These are phyloP conservation scores for Masnerella sp. DNA, from an alignment of 2,888 invertebrate species.

Conservation along the genomic window DNA sequence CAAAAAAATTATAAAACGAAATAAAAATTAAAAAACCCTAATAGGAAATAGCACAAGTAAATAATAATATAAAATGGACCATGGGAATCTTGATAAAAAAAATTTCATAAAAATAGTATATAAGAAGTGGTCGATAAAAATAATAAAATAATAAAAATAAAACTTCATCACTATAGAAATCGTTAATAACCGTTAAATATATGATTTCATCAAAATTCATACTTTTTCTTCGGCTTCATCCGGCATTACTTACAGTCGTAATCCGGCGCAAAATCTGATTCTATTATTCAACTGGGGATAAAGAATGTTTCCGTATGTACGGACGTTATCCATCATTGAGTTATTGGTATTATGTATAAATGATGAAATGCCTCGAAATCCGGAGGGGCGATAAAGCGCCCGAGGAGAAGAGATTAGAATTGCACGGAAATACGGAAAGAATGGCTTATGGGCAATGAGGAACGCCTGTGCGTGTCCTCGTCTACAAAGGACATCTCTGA, in stretches of 20 bases:
- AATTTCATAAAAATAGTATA: no score
- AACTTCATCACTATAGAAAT: no score
- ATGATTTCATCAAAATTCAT: no score
- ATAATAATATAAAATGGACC: no score
- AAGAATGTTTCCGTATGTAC: slow-evolving; percentile 35
- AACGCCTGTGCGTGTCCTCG: slow-evolving; percentile 21
- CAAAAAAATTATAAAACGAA: no score
- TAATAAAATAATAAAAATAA: no score
- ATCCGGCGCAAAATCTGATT: slow-evolving; percentile 32
- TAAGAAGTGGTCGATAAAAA: no score
- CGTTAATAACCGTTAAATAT: no score
- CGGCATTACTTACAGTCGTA: slow-evolving; percentile 9
- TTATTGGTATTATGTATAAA: slow-evolving; percentile 52
- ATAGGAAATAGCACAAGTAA: no score
- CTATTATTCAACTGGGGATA: slow-evolving; percentile 38
- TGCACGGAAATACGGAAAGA: slow-evolving; percentile 50
- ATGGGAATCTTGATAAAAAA: no score
- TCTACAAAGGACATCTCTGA: slow-evolving; percentile 33
- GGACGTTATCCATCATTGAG: slow-evolving; percentile 47
- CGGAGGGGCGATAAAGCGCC: slow-evolving; percentile 42
- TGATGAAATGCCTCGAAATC: slow-evolving; percentile 39
- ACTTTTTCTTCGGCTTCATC: background rate
- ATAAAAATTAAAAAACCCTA: no score
- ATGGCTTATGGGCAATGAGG: slow-evolving; percentile 39
- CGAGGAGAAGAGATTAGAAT: slow-evolving; percentile 54